Percentiles rank a stretch among this genome's conserved stretches.
Evolutionary conservation across 2,797 vertebrate species (phyloP).

Genomic region (Rachycentron canadum): DNA sequence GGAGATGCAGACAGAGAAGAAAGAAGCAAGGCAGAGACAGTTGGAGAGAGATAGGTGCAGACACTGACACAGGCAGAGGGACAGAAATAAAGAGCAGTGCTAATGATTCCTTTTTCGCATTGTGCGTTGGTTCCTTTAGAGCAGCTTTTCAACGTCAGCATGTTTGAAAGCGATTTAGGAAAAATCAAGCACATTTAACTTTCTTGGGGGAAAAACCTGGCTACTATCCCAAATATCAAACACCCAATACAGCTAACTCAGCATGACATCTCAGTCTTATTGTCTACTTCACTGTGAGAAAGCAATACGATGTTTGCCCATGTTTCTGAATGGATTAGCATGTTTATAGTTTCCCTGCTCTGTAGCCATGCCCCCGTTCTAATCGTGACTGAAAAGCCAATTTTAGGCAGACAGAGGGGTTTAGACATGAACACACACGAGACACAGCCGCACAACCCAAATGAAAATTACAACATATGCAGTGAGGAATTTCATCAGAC

Average conservation of each 20-base stretch:
- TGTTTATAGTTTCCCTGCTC: slow-evolving; percentile 38
- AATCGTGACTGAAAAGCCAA: slow-evolving; percentile 46
- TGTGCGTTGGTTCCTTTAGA: background rate
- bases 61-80: slow-evolving; percentile 13
- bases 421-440: slow-evolving; percentile 39
- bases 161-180: slow-evolving; percentile 5
- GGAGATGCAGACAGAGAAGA: slow-evolving; percentile 9
- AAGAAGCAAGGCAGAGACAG: slow-evolving; percentile 8
- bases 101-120: slow-evolving; percentile 14
- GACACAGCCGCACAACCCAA: background rate
- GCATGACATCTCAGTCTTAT: slow-evolving; percentile 5
- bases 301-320: slow-evolving; percentile 4
- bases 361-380: slow-evolving; percentile 26
- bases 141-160: slow-evolving; percentile 13
- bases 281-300: slow-evolving; percentile 29
- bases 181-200: slow-evolving; percentile 11
- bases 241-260: slow-evolving; percentile 8
- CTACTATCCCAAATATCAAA: slow-evolving; percentile 8
- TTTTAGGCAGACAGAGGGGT: slow-evolving; percentile 28
- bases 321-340: slow-evolving; percentile 53
- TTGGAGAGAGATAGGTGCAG: background rate
- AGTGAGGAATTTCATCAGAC: background rate
- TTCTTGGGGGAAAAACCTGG: background rate
- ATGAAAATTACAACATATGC: background rate
- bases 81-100: slow-evolving; percentile 11